Base-by-base conservation (phyloP, 2,797 vertebrate species). In the Alcedo quadribrachys region DNA sequence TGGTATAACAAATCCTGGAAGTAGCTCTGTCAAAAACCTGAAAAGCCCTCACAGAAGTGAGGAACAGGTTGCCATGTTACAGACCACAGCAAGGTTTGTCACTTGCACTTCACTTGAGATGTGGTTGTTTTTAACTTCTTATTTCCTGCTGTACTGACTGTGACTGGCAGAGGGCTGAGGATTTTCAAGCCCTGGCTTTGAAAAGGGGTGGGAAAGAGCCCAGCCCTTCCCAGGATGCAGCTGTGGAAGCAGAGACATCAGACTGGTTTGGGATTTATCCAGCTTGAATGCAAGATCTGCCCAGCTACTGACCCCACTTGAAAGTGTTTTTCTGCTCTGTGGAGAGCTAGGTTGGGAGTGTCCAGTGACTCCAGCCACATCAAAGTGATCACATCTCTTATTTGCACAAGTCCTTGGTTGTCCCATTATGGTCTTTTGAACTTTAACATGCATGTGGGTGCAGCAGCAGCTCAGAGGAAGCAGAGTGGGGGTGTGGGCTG, bases 1-100 rank as follows among this genome's bases (percentile, higher is more conserved):
- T 37, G 37, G 5, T 37, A 27, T 80, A 81, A 89, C 5, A 17
- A 82, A 75, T 83, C 63, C 51, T 94, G 87, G 27, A 90, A 93
- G 90, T 50, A 82, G 68, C 70, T 89, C 92, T 65, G 75, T 89
- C 80, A 87, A 84, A 62, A 87, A 91, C 28, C 87, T 76, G 81
- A 81, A 85, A 69, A 13, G 82, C 53, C 80, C 60, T 14, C 8
- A 6, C 80, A 89, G 51, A 90, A 86, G 66, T 51, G 19, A 69
- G 66, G 45, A 69, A 78, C 57, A 25, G 35, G 91, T 63, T 63
- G 75, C 75, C 40, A 8, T 32, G 24, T 76, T 84, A 57, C 67
- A 85, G 54, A 20, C n/a, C 54, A 32, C 20, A 55, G 12, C 19
- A 12, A 14, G 10, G 25, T 58, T 85, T 83, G 74, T 32, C 53